Evolutionary conservation across 2,888 invertebrate species (phyloP).

Genomic region (Leptopilina myrica): DNA sequence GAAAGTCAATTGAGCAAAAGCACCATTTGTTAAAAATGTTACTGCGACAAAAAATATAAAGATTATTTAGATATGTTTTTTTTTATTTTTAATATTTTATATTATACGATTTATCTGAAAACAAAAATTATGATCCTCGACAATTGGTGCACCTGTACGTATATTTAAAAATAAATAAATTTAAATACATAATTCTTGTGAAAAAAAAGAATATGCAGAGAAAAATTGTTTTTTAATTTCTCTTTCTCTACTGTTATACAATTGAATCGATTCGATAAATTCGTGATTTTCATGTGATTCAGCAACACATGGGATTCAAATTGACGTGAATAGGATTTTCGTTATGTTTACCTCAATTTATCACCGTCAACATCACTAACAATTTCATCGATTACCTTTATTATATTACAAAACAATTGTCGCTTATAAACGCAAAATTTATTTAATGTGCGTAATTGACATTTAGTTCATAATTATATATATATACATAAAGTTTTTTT

Average conservation of each 20-base stretch:
- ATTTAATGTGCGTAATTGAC: neutral
- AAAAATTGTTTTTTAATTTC: neutral
- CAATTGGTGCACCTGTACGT: no score
- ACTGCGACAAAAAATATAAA: no score
- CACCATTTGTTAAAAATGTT: no score
- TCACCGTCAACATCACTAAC: neutral
- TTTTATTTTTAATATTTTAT: no score
- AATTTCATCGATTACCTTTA: neutral
- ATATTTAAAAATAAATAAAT: neutral
- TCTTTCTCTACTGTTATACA: neutral
- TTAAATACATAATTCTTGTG: neutral
- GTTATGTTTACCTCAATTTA: slow-evolving; percentile 12
- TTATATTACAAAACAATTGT: slow-evolving; percentile 17
- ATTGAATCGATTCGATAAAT: neutral
- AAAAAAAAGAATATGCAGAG: no score
- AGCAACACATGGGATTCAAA: neutral
- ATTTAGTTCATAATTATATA: neutral
- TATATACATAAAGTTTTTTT: neutral
- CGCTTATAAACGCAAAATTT: neutral
- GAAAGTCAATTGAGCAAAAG: no score
- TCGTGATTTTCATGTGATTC: slow-evolving; percentile 7
- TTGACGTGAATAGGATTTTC: slow-evolving; percentile 10
- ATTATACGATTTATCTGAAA: no score
- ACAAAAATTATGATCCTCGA: no score
- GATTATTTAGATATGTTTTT: no score